Conservation (phyloP, 2,888 invertebrate genomes). For the Nomada fucata region DNA sequence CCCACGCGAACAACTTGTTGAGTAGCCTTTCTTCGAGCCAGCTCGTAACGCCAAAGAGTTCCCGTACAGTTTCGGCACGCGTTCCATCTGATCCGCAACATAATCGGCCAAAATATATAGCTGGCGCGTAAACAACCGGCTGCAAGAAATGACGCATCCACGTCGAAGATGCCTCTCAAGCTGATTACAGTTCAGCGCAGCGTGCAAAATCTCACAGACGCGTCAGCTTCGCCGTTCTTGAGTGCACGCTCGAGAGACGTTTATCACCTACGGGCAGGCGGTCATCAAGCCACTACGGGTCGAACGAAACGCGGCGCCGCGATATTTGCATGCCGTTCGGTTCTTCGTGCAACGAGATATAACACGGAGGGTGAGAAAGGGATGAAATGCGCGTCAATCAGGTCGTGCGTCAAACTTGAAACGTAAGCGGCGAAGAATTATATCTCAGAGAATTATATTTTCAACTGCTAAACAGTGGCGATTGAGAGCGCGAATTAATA, state of each 20-base stretch:
- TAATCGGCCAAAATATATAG: slow-evolving; percentile 8
- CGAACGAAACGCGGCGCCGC: slow-evolving; percentile 26
- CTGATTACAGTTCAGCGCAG: slow-evolving; percentile 3
- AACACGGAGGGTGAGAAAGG: background rate
- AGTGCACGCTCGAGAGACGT: background rate
- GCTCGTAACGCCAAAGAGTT: background rate
- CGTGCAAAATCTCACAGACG: slow-evolving; percentile 14
- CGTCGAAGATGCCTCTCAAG: slow-evolving; percentile 1
- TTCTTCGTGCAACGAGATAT: background rate
- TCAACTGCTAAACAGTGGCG: too few relatives aligned
- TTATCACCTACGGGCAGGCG: background rate
- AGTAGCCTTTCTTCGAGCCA: slow-evolving; percentile 45
- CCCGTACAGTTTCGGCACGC: background rate
- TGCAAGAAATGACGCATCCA: background rate
- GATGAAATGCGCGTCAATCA: background rate
- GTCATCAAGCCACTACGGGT: slow-evolving; percentile 14
- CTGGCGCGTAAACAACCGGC: slow-evolving; percentile 14
- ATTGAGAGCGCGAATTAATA: too few relatives aligned
- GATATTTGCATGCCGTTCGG: slow-evolving; percentile 40
- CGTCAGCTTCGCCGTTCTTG: background rate
- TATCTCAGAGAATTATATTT: too few relatives aligned
- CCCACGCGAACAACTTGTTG: slow-evolving; percentile 51
- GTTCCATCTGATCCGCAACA: slow-evolving; percentile 23
- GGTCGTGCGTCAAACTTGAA: background rate
- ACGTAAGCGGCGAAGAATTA: background rate